Evolutionary conservation across 2,888 invertebrate species (phyloP), one percentile per base, ranked within the genome.

Genomic region (Coleophora deauratella): DNA sequence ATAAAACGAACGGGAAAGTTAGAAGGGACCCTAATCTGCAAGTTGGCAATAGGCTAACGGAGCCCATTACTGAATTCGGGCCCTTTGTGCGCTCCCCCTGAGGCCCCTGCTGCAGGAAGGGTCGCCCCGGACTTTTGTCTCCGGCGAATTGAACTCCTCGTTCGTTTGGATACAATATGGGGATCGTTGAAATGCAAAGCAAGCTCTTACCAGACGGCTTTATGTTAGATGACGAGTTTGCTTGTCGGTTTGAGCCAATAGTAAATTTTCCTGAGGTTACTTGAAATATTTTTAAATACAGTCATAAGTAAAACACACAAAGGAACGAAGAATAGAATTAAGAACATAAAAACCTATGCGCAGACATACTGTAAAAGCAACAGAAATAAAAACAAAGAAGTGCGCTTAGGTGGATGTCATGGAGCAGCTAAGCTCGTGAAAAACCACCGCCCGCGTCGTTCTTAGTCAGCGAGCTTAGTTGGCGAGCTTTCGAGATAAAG

Each of bases 31-130:
- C 66, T 70, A 72, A 75, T 75, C 75, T 71, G 64, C 59, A 57
- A 69, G 66, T 67, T 62, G 63, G 66, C 63, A 64, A 63, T 64
- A 60, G 66, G 61, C 66, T 69, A 69, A 60, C 67, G 63, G 62
- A 60, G 59, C 66, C 67, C 68, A 70, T 73, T 71, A 68, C 70
- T 57, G 62, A 62, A 66, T 66, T 66, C 62, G 65, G 68, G 70
- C 59, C 67, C 72, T 72, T 78, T 77, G 80, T 79, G 65, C 63
- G 69, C 67, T 64, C 77, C 79, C 79, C 67, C 60, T 58, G 52
- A 50, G 57, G 50, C 57, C 63, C 69, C 65, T 59, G 57, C 51
- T 45, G 56, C 54, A 52, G 60, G 64, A 66, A 73, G 73, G 76
- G 73, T 71, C 70, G 57, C 60, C 56, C 58, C 65, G 62, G 60